phyloP scores from a whole-genome alignment of 1,140 invertebrate species.

The Mercenaria mercenaria region DNA sequence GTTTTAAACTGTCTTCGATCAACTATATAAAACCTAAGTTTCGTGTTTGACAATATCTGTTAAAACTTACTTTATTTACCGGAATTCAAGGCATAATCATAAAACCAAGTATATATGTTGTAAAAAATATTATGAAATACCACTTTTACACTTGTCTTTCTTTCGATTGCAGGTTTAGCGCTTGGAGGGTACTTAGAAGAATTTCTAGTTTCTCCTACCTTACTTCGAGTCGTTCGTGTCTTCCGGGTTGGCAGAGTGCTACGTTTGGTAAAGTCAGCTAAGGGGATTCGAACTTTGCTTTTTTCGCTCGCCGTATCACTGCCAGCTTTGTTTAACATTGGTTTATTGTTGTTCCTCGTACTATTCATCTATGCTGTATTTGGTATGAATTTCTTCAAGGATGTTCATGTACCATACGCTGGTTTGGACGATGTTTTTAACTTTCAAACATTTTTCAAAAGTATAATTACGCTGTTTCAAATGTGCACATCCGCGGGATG shows the following conservation, averaged over 20 bases:
- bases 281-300: conserved; percentile 98
- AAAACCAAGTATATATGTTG: too few relatives aligned
- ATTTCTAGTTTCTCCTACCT: conserved; percentile 98
- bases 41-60: too few relatives aligned
- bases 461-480: conserved; percentile 99
- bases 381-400: conserved; percentile 99
- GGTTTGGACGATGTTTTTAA: conserved; percentile 99
- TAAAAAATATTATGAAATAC: too few relatives aligned
- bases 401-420: conserved; percentile 96
- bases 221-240: conserved; percentile 98
- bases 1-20: too few relatives aligned
- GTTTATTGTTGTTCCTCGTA: conserved; percentile 97
- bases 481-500: conserved; percentile 99
- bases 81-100: too few relatives aligned
- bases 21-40: too few relatives aligned
- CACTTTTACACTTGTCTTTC: too few relatives aligned
- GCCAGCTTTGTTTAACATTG: conserved; percentile 99
- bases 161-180: conserved; percentile 92
- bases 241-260: conserved; percentile 99
- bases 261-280: conserved; percentile 97
- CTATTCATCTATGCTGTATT: conserved; percentile 99
- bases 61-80: too few relatives aligned
- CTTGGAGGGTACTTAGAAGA: conserved; percentile 98
- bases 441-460: conserved; percentile 99
- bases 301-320: conserved; percentile 99